Evolutionary conservation across 2,888 invertebrate genomes (phyloP), one percentile per base, ranked within the genome.

Genomic region (Unio delphinus): DNA sequence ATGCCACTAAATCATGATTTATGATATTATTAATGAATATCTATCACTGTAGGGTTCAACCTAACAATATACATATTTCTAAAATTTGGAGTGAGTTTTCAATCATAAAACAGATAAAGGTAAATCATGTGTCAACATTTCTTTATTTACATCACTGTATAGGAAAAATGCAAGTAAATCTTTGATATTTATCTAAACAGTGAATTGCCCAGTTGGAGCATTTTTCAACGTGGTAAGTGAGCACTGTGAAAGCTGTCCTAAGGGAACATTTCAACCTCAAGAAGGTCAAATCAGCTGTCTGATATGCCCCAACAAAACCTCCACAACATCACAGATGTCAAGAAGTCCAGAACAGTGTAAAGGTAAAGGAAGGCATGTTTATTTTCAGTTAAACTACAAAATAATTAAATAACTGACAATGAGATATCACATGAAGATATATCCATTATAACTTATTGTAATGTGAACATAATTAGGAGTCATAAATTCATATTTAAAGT

Each of bases 131-230:
- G 45, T 45, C 15, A 45, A 45, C 15, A 45, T 45, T 45, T 45
- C 15, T 45, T 45, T 3, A 45, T 11, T 45, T 45, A 45, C 11
- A 45, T 11, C 15, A 4, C 11, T 45, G 45, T 15, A 2, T 15
- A 45, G 2, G 45, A 45, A 11, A 45, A 45, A 45, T 45, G 8
- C 15, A 45, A 45, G 45, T 45, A 45, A 45, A 45, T 17, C 3
- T 59, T 23, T 45, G 59, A 56, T 61, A 69, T 69, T 68, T 65
- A 65, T 84, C 87, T 17, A 45, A 45, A 45, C 83, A 93, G 94
- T 93, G 8, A 92, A 92, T 85, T 94, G 94, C 84, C 93, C 94
- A 4, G 88, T 91, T 74, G 94, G 94, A 20, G 93, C 93, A 0
- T 93, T 92, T 85, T 93, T 92, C 84, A 92, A 93, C 84, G 88